phyloP scores from a whole-genome alignment of 2,888 invertebrate species.

The Gryllus longicercus region DNA sequence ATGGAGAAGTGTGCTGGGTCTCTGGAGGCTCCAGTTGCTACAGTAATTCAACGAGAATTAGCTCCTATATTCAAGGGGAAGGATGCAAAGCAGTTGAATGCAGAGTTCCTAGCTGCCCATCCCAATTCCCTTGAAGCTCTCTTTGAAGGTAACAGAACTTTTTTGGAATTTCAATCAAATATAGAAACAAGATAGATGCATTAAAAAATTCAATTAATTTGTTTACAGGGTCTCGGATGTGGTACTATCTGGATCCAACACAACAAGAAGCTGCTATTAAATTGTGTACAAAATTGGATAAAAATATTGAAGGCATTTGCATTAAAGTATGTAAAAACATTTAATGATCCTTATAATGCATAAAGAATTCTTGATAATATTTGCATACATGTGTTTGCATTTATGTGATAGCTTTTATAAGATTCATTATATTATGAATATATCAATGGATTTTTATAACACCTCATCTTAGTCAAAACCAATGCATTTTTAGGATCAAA shows the following conservation, averaged over 20 bases:
- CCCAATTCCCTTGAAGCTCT: slow-evolving; percentile 68
- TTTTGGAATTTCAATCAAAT: no score
- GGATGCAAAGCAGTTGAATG: slow-evolving; percentile 62
- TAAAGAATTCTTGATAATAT: no score
- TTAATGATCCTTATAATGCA: not conserved
- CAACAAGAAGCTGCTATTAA: slow-evolving; percentile 63
- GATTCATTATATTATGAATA: no score
- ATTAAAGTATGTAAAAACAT: slow-evolving; percentile 49
- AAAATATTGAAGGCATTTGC: slow-evolving; percentile 52
- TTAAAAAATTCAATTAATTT: not conserved
- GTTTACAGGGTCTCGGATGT: slow-evolving; percentile 62
- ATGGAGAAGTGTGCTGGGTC: slow-evolving; percentile 45
- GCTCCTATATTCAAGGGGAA: slow-evolving; percentile 54
- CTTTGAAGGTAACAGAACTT: slow-evolving; percentile 59
- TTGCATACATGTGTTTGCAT: no score
- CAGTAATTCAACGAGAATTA: slow-evolving; percentile 49
- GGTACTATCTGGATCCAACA: slow-evolving; percentile 68
- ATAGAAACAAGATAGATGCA: no score
- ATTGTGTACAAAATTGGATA: slow-evolving; percentile 57
- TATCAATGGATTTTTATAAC: no score
- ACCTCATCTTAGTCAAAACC: no score
- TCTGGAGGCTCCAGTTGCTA: slow-evolving; percentile 52
- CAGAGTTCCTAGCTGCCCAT: slow-evolving; percentile 62
- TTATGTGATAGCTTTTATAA: no score
- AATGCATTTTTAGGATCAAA: no score